Percentiles rank a stretch among this genome's conserved stretches.
These are phyloP conservation scores for Dyspetes luteomarginatus DNA, from an alignment of 2,888 invertebrate species.

Conservation along the genomic window DNA sequence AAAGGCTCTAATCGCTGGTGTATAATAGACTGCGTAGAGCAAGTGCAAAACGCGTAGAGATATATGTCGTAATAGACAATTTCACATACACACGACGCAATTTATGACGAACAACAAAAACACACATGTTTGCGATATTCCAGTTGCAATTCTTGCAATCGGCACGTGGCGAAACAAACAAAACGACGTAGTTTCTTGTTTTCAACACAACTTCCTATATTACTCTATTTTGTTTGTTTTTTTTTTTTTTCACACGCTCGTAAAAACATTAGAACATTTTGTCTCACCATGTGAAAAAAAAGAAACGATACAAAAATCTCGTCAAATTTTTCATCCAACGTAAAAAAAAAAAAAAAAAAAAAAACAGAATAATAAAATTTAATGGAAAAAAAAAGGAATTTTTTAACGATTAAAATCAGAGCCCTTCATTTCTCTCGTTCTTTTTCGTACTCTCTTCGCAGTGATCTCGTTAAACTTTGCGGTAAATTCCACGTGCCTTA, in stretches of 20 bases:
- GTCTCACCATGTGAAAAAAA: too few relatives aligned
- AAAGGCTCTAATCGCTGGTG: constrained; percentile 21
- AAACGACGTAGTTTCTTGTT: background rate
- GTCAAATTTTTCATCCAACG: too few relatives aligned
- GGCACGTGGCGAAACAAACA: background rate
- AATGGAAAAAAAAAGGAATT: too few relatives aligned
- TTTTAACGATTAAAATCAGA: background rate
- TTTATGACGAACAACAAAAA: background rate
- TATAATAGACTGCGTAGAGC: constrained; percentile 33
- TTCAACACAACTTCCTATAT: background rate
- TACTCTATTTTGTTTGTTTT: background rate
- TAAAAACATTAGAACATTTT: too few relatives aligned
- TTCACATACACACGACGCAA: constrained; percentile 18
- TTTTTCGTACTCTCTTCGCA: background rate
- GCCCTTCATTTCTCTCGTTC: background rate
- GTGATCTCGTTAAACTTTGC: background rate
- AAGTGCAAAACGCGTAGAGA: constrained; percentile 7
- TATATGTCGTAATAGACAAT: background rate
- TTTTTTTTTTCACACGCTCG: background rate
- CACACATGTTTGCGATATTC: background rate
- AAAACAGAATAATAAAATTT: too few relatives aligned
- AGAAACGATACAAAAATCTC: too few relatives aligned
- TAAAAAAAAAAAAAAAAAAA: too few relatives aligned
- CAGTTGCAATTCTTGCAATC: background rate
- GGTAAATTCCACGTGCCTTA: background rate